Base-by-base conservation (phyloP, 1,140 invertebrate genomes). In the Ylistrum balloti region DNA sequence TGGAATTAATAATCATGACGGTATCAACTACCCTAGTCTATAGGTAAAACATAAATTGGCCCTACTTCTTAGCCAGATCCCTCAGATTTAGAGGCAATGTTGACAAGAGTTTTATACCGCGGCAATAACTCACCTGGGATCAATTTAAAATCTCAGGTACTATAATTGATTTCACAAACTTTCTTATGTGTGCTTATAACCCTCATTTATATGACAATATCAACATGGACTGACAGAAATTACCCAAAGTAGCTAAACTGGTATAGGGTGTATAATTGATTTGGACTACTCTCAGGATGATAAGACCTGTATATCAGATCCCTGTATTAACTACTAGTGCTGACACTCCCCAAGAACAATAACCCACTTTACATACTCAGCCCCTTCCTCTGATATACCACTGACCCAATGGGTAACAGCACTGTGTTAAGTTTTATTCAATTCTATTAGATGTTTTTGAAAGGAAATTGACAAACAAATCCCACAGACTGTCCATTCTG, bases 191-290 rank as follows among this genome's bases (percentile, higher is more conserved):
- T 88, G 45, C 89, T 90, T 90, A 90, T 90, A 88, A 88, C 38
- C 32, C 33, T 87, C 87, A 90, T 90, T 90, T 90, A 90, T 90
- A 87, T 90, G 22, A 88, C 89, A 88, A 86, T 85, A 74, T 86
- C 87, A 90, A 90, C 86, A 90, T 33, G 38, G 87, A 87, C 38
- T 90, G 89, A 90, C 89, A 90, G 89, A 90, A 90, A 90, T 90
- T 88, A 90, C 86, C 87, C 86, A 86, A 89, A 89, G 56, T 74
- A 74, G 56, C 56, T 74, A 74, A 74, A 89, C 86, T 85, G 86
- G 74, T 86, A 45, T 86, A 32, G 34, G 85, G 86, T 89, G 35
- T 89, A 86, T 89, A 89, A 89, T 89, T 89, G 88, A 89, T 89
- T 89, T 86, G 41, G 85, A 74, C 56, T 74, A 74, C 56, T 74